phyloP scores from a whole-genome alignment of 2,113 vertebrate species.

The Spilogale gracilis region DNA sequence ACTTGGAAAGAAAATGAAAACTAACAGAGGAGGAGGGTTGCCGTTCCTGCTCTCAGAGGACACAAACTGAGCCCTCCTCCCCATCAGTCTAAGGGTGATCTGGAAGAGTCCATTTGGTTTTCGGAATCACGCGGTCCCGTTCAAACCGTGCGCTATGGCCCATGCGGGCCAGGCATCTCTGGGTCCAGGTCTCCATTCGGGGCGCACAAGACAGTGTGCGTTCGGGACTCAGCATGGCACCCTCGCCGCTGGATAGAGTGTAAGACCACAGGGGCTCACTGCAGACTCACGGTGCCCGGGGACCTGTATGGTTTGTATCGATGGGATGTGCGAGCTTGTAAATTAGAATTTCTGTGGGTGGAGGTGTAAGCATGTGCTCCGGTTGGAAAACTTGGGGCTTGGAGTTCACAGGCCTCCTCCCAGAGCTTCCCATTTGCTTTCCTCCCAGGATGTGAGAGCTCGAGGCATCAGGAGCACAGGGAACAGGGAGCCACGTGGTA shows the following conservation, averaged over 20 bases:
- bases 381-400: accelerated
- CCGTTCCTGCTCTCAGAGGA: not conserved
- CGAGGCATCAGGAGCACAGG: accelerated
- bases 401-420: not conserved
- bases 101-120: not conserved
- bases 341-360: not conserved
- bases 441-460: not conserved
- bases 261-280: accelerated
- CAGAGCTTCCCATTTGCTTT: not conserved
- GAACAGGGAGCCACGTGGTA: not conserved
- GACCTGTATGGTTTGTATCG: accelerated
- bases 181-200: not conserved
- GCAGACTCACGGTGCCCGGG: accelerated
- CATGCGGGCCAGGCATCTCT: accelerated
- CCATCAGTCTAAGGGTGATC: no score
- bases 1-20: not conserved
- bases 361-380: accelerated
- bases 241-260: accelerated
- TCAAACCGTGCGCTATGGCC: not conserved
- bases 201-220: accelerated
- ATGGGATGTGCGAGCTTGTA: not conserved
- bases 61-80: accelerated
- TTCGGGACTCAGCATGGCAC: accelerated
- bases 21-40: accelerated
- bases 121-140: accelerated